Conservation (phyloP, 2,797 vertebrate species). For the Limnodromus scolopaceus region DNA sequence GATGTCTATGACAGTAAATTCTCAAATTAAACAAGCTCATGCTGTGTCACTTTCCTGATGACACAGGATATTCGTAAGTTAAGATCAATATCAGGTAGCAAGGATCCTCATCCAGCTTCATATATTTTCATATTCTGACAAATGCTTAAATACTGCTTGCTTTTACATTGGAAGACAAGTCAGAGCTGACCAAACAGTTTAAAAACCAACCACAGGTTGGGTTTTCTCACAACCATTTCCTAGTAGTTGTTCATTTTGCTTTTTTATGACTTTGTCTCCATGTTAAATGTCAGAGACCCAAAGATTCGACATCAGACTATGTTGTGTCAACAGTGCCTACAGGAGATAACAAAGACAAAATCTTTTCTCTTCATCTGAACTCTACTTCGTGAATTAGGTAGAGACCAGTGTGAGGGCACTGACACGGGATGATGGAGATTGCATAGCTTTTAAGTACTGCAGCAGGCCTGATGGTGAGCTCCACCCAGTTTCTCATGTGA, state of each 20-base stretch:
- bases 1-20: background rate
- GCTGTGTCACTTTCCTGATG: background rate
- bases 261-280: background rate
- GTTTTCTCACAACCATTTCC: background rate
- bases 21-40: background rate
- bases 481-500: background rate
- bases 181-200: background rate
- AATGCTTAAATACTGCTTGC: background rate
- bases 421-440: background rate
- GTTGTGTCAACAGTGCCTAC: background rate
- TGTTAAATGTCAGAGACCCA: background rate
- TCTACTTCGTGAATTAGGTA: background rate
- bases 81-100: background rate
- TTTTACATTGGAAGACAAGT: background rate
- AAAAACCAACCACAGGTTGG: background rate
- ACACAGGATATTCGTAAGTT: background rate
- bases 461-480: background rate
- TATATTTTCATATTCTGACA: background rate
- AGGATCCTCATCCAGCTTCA: background rate
- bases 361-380: background rate
- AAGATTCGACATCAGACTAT: background rate
- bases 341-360: background rate
- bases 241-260: background rate
- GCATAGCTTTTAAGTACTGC: background rate
- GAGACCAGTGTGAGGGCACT: background rate